phyloP scores from a whole-genome alignment of 1,140 invertebrate species.

The Microplitis demolitor region DNA sequence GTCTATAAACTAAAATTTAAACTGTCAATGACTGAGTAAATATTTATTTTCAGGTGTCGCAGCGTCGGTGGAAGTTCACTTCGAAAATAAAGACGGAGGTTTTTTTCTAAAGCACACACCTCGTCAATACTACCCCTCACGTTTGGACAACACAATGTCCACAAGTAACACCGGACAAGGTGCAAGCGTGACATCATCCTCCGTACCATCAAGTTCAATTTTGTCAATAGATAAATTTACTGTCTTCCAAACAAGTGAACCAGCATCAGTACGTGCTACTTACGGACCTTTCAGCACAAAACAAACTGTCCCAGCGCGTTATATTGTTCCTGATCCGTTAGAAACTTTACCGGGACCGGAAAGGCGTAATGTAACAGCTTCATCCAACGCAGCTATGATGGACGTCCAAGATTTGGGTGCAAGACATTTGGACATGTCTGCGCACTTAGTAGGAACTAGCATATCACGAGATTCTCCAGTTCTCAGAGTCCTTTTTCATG shows the following conservation, averaged over 20 bases:
- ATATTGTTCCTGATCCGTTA: constrained; percentile 80
- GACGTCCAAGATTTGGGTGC: constrained; percentile 74
- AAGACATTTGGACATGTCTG: constrained; percentile 84
- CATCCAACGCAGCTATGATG: constrained; percentile 49
- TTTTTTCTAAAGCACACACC: constrained; percentile 84
- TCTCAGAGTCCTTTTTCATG: constrained; percentile 86
- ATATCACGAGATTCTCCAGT: constrained; percentile 85
- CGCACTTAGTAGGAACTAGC: constrained; percentile 84
- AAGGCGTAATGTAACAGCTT: constrained; percentile 42
- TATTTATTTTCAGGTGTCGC: constrained; percentile 47
- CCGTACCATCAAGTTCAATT: constrained; percentile 63
- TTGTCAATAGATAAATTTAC: constrained; percentile 83
- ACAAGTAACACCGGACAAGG: constrained; percentile 23
- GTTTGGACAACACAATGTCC: constrained; percentile 11
- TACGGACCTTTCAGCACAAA: constrained; percentile 93
- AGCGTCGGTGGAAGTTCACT: constrained; percentile 79
- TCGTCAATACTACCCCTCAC: constrained; percentile 63
- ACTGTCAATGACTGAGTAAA: not conserved
- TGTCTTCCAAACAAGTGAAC: constrained; percentile 83
- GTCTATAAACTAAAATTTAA: too few relatives aligned
- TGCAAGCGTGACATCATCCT: constrained; percentile 24
- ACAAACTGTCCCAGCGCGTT: constrained; percentile 89
- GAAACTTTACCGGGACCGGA: constrained; percentile 58
- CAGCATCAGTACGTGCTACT: constrained; percentile 83
- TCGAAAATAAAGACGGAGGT: constrained; percentile 87